Conservation (phyloP, 2,888 invertebrate species). For the Pimpla rufipes region DNA sequence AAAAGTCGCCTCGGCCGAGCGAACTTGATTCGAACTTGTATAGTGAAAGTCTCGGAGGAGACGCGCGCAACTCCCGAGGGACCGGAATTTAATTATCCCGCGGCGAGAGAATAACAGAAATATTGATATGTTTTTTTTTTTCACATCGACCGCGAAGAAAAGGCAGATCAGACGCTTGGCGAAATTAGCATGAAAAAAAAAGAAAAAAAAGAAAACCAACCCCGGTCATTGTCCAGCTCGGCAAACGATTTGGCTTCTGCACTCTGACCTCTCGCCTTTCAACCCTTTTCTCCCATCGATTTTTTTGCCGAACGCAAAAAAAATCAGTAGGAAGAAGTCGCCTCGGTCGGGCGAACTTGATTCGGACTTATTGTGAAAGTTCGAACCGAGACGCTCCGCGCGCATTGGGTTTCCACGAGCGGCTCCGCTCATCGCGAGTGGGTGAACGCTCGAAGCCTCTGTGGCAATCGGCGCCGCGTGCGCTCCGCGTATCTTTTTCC, state of each 20-base stretch:
- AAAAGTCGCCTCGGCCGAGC: slow-evolving; percentile 41
- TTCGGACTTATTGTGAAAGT: slow-evolving; percentile 67
- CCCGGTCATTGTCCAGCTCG: neutral
- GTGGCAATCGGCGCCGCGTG: neutral
- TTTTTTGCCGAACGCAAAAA: neutral
- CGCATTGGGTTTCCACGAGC: slow-evolving; percentile 36
- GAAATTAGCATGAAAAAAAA: neutral
- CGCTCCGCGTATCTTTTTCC: neutral
- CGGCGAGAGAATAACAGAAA: neutral
- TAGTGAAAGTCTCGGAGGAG: too few relatives aligned
- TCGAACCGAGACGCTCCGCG: slow-evolving; percentile 4
- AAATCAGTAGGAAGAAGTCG: slow-evolving; percentile 31
- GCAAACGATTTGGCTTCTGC: neutral
- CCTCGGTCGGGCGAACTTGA: slow-evolving; percentile 46
- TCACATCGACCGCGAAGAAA: neutral
- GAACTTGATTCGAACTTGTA: slow-evolving; percentile 64
- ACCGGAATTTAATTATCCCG: too few relatives aligned
- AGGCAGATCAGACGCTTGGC: neutral
- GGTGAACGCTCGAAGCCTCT: slow-evolving; percentile 11
- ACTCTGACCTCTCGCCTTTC: neutral
- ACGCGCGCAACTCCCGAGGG: slow-evolving; percentile 1
- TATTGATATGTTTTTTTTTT: neutral
- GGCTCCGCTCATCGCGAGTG: slow-evolving; percentile 29
- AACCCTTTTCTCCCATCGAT: neutral
- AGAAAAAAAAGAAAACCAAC: neutral